These are phyloP conservation scores for Lathamus discolor DNA, from an alignment of 2,113 vertebrate species.

Conservation along the genomic window DNA sequence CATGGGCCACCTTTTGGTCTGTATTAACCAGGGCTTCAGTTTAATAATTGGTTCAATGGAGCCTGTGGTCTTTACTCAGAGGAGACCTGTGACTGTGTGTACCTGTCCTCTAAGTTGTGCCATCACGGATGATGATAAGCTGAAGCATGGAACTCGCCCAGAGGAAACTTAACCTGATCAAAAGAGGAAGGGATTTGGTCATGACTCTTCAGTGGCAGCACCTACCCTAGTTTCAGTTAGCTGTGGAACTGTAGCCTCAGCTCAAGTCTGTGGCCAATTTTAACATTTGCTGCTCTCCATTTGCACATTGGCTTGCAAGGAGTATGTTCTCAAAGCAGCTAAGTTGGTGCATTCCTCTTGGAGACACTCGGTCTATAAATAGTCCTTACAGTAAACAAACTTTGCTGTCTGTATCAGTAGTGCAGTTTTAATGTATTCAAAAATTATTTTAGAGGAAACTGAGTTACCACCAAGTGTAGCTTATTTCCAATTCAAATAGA, in stretches of 20 bases:
- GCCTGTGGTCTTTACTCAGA: background rate
- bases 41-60: background rate
- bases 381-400: constrained; percentile 34
- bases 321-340: constrained; percentile 39
- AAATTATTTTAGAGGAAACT: background rate
- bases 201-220: background rate
- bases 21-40: background rate
- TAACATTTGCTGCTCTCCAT: background rate
- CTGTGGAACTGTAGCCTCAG: background rate
- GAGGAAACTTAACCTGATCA: background rate
- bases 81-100: background rate
- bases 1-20: background rate
- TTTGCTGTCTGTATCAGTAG: background rate
- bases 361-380: constrained; percentile 47
- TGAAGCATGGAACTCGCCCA: background rate
- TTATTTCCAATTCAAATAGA: background rate
- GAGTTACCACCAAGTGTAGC: background rate
- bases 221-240: background rate
- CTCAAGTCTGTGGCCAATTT: background rate
- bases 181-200: background rate
- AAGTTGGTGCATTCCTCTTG: constrained; percentile 16
- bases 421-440: background rate
- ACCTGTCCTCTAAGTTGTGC: background rate
- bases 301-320: constrained; percentile 18
- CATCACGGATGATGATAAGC: background rate